These are phyloP conservation scores for Pseudoatta argentina DNA, from an alignment of 1,140 invertebrate genomes.

Conservation along the genomic window DNA sequence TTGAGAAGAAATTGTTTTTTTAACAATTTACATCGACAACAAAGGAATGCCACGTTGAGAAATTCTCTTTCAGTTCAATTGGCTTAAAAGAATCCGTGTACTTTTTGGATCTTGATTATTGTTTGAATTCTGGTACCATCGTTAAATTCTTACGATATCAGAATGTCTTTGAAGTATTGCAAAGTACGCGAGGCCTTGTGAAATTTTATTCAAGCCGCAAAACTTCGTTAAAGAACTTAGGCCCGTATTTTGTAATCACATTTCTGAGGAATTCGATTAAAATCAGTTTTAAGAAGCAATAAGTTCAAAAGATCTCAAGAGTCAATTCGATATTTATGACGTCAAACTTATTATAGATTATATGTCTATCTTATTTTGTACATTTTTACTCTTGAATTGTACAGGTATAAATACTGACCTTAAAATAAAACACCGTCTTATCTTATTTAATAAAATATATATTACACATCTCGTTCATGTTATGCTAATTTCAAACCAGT, in stretches of 20 bases:
- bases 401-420: background rate
- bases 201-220: constrained; percentile 44
- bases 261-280: constrained; percentile 13
- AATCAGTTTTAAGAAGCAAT: background rate
- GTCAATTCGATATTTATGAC: constrained; percentile 18
- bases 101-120: constrained; percentile 34
- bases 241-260: background rate
- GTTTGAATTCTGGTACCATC: constrained; percentile 22
- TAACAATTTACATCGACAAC: constrained; percentile 44
- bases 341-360: background rate
- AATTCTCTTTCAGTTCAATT: constrained; percentile 16
- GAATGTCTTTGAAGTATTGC: constrained; percentile 41
- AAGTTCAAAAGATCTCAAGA: background rate
- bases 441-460: background rate
- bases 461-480: background rate
- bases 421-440: background rate
- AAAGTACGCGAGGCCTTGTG: background rate
- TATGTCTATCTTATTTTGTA: background rate
- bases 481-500: background rate
- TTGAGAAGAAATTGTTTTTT: constrained; percentile 37
- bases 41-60: background rate
- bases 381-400: background rate
- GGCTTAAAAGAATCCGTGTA: constrained; percentile 5
- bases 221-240: constrained; percentile 4
- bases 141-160: constrained; percentile 37